Conservation (phyloP, 2,797 vertebrate species). For the Tympanoctomys barrerae region DNA sequence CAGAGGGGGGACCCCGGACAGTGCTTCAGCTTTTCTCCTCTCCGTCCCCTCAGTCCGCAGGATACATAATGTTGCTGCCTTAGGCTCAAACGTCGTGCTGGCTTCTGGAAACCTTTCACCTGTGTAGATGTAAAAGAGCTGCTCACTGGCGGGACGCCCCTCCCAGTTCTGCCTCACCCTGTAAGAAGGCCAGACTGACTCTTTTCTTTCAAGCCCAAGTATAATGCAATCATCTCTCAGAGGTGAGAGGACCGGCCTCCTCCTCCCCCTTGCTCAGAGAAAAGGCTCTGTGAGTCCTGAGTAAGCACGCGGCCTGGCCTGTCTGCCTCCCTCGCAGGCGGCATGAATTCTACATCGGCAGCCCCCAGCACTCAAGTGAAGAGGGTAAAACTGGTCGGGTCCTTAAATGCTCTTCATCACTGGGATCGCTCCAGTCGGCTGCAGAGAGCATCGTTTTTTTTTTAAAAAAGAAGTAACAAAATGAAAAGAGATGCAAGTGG, state of each 20-base stretch:
- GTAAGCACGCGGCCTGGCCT: neutral
- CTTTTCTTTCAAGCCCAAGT: neutral
- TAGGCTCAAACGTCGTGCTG: neutral
- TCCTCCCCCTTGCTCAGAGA: neutral
- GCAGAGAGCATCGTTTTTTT: neutral
- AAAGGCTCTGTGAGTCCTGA: neutral
- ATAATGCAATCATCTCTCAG: neutral
- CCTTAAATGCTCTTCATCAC: neutral
- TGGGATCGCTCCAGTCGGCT: neutral
- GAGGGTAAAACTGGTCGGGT: neutral
- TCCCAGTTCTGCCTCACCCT: neutral
- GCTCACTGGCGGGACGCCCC: neutral
- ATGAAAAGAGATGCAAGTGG: neutral
- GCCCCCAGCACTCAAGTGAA: neutral
- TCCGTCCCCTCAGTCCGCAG: neutral
- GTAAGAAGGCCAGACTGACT: neutral
- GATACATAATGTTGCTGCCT: neutral
- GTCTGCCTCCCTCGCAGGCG: neutral
- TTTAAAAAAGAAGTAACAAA: neutral
- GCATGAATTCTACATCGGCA: rapidly evolving
- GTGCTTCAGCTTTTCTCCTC: neutral
- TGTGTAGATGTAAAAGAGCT: neutral
- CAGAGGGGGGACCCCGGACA: rapidly evolving
- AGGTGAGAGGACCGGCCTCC: neutral
- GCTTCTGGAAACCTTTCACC: neutral